Conservation (phyloP, 2,113 vertebrate species). For the Toxotes chatareus region DNA sequence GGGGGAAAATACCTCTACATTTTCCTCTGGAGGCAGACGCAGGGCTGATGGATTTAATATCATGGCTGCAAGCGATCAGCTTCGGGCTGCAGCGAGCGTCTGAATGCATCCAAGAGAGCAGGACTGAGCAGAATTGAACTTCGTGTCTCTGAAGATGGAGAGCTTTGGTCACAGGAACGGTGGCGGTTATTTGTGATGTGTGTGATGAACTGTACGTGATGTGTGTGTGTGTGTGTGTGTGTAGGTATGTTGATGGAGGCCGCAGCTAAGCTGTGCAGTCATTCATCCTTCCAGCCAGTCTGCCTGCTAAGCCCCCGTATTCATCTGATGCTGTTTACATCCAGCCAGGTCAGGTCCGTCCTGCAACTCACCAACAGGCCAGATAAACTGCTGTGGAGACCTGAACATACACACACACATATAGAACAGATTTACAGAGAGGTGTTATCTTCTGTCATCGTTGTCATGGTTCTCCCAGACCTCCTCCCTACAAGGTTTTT, state of each 20-base stretch:
- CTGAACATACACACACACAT: background rate
- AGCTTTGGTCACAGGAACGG: slow-evolving; percentile 9
- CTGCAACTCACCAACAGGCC: slow-evolving; percentile 5
- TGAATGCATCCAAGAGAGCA: slow-evolving; percentile 33
- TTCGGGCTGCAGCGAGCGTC: background rate
- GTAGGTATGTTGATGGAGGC: slow-evolving; percentile 44
- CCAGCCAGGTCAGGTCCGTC: slow-evolving; percentile 42
- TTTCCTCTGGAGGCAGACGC: background rate
- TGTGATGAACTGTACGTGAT: slow-evolving; percentile 26
- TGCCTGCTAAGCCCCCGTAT: slow-evolving; percentile 52
- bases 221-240: slow-evolving; percentile 42
- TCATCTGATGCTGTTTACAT: slow-evolving; percentile 67
- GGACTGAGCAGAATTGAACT: slow-evolving; percentile 39
- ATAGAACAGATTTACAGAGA: background rate
- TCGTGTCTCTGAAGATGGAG: slow-evolving; percentile 36
- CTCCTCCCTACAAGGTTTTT: too few relatives aligned
- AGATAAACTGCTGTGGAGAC: slow-evolving; percentile 9
- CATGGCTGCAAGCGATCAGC: background rate
- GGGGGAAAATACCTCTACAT: background rate
- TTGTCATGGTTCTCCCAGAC: too few relatives aligned
- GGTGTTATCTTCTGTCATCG: background rate
- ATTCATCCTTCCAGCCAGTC: slow-evolving; percentile 49
- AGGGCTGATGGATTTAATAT: slow-evolving; percentile 42
- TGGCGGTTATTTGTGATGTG: slow-evolving; percentile 39
- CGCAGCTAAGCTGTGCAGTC: slow-evolving; percentile 47